These are phyloP conservation scores for Monomorium pharaonis DNA, from an alignment of 1,140 invertebrate genomes.

Conservation along the genomic window DNA sequence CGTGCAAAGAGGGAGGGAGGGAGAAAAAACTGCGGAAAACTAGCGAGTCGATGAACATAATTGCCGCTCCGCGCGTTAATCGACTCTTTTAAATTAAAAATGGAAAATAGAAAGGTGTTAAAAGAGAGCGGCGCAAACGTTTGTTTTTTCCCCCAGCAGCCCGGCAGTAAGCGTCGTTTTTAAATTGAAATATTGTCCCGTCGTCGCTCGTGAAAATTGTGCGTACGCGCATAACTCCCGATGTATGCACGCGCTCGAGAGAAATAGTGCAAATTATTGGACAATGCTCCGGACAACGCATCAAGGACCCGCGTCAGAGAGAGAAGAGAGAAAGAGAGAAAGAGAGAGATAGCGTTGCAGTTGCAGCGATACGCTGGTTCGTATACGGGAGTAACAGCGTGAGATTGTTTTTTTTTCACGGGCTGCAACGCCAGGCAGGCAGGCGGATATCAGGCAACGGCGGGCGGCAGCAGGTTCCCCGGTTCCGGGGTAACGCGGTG, in stretches of 20 bases:
- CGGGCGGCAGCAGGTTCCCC: constrained; percentile 57
- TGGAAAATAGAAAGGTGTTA: constrained; percentile 1
- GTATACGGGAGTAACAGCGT: constrained; percentile 50
- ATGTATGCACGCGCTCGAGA: not conserved
- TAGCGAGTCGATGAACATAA: not conserved
- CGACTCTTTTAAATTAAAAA: constrained; percentile 13
- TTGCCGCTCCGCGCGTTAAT: not conserved
- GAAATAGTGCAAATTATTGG: constrained; percentile 6
- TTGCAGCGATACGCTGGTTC: constrained; percentile 17
- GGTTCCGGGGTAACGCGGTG: constrained; percentile 50
- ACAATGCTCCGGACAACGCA: not conserved
- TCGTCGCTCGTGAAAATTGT: not conserved
- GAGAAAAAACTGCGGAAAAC: constrained; percentile 38
- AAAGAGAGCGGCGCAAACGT: not conserved
- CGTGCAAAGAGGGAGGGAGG: too few relatives aligned
- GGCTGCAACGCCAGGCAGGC: constrained; percentile 1
- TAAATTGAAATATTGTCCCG: constrained; percentile 15
- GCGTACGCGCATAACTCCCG: not conserved
- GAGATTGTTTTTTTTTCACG: constrained; percentile 58
- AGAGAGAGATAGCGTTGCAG: not conserved
- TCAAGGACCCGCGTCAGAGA: not conserved
- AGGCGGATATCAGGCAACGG: too few relatives aligned
- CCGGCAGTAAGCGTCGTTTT: not conserved
- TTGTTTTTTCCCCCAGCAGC: constrained; percentile 18
- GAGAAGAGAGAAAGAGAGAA: not conserved